Base-by-base conservation (phyloP, 30 jellyfish, hydroid and myxozoan species). In the Cassiopea andromeda region DNA sequence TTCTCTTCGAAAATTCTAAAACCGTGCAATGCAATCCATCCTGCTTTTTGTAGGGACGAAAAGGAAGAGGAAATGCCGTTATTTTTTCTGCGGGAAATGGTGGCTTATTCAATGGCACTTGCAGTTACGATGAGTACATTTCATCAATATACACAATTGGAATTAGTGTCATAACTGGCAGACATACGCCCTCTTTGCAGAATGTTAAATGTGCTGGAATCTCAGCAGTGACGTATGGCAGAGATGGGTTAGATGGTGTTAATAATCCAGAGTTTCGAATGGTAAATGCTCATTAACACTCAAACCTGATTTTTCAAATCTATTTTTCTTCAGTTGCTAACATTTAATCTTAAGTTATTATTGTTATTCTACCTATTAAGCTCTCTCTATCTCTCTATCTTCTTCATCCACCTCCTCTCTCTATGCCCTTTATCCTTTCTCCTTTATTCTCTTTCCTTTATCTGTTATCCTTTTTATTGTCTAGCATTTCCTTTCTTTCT, bases 51-150 rank as follows among this genome's bases (percentile, higher is more conserved):
- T 66, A 89, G 96, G 96, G 96, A 14, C 87, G 96, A 2, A n/a
- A 48, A 46, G 91, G 96, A 46, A 89, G 80, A 73, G 96, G 96
- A 1, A 89, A 75, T 60, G 50, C 80, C 3, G 73, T 44, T 49
- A 91, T 89, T 0, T 89, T 89, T 71, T 84, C 91, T 0, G 87
- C 91, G 48, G 96, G 96, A 15, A 89, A 89, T 73, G 96, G 88
- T 44, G 96, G 88, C 50, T 1, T 44, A 1, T 80, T 89, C 14
- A 64, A 73, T 69, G 96, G 88, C 70, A 69, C 91, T 15, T 89
- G 96, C 80, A 69, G 76, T 45, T 80, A 79, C 61, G 91, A 89
- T 69, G 96, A 85, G 48, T 80, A 78, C 54, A 67, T 89, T 9
- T 60, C 90, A 1, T 80, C 91, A 1, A 81, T 89, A 15, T 61